These are phyloP conservation scores for Drosophila nigromelanica DNA, from an alignment of 1,140 invertebrate species.

Conservation along the genomic window DNA sequence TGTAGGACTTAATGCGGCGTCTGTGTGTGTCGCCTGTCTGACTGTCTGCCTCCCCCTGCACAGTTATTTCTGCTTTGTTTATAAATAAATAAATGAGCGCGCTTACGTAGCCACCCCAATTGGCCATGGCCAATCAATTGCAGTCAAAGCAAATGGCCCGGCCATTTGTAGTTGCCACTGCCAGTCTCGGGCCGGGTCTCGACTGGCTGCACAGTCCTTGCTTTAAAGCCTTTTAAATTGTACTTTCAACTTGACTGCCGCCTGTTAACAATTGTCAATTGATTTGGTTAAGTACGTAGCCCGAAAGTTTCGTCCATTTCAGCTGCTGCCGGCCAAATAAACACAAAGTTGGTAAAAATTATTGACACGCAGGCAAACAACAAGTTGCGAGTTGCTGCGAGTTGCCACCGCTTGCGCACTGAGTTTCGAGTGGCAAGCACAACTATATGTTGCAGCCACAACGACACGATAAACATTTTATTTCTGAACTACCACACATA, in stretches of 20 bases:
- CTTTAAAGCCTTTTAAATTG: conserved; percentile 26
- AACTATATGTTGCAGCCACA: conserved; percentile 30
- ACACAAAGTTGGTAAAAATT: conserved; percentile 38
- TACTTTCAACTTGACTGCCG: neutral
- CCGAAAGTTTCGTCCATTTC: conserved; percentile 29
- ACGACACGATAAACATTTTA: conserved; percentile 56
- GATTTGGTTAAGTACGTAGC: conserved; percentile 26
- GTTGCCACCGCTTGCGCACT: neutral
- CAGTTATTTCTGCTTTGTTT: conserved; percentile 47
- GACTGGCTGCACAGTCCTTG: neutral
- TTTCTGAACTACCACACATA: conserved; percentile 34
- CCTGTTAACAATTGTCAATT: conserved; percentile 41
- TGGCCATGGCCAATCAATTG: conserved; percentile 43
- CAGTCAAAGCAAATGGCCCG: conserved; percentile 32
- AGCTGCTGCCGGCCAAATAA: conserved; percentile 28
- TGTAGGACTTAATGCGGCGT: conserved; percentile 35
- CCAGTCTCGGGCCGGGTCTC: neutral
- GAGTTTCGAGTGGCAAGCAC: conserved; percentile 14
- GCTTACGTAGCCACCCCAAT: conserved; percentile 28
- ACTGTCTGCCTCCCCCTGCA: neutral
- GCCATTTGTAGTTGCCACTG: conserved; percentile 39
- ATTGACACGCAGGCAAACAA: conserved; percentile 46
- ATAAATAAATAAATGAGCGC: conserved; percentile 72
- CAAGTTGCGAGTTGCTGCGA: conserved; percentile 17
- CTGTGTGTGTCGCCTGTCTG: conserved; percentile 46